Conservation (phyloP, 2,797 vertebrate species). For the Fundulus diaphanus region DNA sequence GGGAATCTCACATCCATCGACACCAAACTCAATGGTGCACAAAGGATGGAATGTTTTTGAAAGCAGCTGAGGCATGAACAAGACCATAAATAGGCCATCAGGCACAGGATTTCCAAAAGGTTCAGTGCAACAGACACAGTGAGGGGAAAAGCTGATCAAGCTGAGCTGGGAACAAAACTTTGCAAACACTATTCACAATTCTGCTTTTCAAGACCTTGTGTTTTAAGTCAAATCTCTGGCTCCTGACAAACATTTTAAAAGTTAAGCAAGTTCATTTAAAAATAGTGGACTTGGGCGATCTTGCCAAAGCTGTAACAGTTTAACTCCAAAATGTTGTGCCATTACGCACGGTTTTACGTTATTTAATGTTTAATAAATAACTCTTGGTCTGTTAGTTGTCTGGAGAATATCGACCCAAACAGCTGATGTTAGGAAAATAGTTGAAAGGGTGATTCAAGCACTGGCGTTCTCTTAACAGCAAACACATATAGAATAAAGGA, state of each 20-base stretch:
- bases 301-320: not conserved
- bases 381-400: no score
- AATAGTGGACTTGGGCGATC: not conserved
- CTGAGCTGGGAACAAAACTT: conserved; percentile 32
- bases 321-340: not conserved
- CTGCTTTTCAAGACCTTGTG: conserved; percentile 61
- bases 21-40: conserved; percentile 73
- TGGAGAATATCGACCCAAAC: no score
- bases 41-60: conserved; percentile 78
- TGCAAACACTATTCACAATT: not conserved
- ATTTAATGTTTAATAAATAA: no score
- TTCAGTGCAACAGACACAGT: conserved; percentile 58
- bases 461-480: no score
- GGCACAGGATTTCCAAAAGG: conserved; percentile 60
- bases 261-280: not conserved
- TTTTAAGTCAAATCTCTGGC: conserved; percentile 52
- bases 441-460: no score
- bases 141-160: conserved; percentile 57
- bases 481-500: no score
- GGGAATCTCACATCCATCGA: conserved; percentile 69
- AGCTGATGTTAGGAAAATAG: no score
- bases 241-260: conserved; percentile 36
- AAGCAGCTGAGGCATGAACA: conserved; percentile 76
- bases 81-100: conserved; percentile 74
- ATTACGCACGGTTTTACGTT: no score